Base-by-base conservation (phyloP, 2,888 invertebrate genomes). In the Meghimatium bilineatum region DNA sequence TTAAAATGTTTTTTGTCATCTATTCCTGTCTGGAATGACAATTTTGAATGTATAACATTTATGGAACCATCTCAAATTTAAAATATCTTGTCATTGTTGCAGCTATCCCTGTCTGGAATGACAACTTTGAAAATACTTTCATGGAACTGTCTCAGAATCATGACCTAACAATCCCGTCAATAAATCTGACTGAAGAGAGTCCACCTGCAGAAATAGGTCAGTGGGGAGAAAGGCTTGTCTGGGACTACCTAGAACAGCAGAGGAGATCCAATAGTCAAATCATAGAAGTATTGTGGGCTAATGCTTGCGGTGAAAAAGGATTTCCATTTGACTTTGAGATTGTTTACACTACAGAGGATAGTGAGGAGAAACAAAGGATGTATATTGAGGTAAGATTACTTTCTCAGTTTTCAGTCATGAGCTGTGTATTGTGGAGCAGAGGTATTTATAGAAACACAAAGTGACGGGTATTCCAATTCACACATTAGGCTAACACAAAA, bases 221-320 rank as follows among this genome's bases (percentile, higher is more conserved):
- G 14, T 92, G 91, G 91, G 93, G 93, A 20, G 93, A 93, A 84
- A 72, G 52, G 6, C 87, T 93, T 10, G 93, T 93, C 23, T 87
- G 89, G 52, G 86, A 90, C 63, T 92, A 91, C 83, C 88, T 93
- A 10, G 82, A 88, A 36, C 85, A 87, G 67, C 89, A 90, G 87
- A 87, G 88, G 79, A 86, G 85, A 0, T 49, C 79, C 0, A 86
- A 90, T 56, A 32, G 44, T 10, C 86, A 86, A 32, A 90, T 91
- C 3, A 34, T 86, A 20, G 88, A 87, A 49, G 89, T 91, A 17
- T 80, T 79, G 17, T 92, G 92, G 92, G 84, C 87, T 52, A 92
- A 92, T 77, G 85, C 90, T 29, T 84, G 86, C 0, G 80, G 84
- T 1, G 91, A 92, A 72, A 87, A 88, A 0, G 91, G 90, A 10